Percentiles rank a stretch among this genome's conserved stretches.
These are phyloP conservation scores for Thelaira solivaga DNA, from an alignment of 2,888 invertebrate genomes.

Conservation along the genomic window DNA sequence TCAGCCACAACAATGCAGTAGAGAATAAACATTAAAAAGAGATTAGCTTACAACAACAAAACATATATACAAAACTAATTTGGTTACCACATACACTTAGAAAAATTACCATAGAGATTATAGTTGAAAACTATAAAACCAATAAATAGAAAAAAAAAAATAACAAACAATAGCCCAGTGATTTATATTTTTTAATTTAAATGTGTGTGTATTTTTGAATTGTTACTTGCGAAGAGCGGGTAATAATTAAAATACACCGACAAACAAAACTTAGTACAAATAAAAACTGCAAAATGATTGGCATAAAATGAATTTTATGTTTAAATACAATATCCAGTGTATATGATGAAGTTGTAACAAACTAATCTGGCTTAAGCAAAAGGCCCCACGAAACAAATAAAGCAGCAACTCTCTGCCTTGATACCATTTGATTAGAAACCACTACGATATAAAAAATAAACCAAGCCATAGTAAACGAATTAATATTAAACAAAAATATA, in stretches of 20 bases:
- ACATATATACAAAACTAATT: conserved; percentile 40
- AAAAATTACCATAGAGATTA: conserved; percentile 58
- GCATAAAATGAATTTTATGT: conserved; percentile 59
- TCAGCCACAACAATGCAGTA: conserved; percentile 6
- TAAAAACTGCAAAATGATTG: conserved; percentile 57
- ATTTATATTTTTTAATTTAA: conserved; percentile 64
- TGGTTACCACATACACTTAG: conserved; percentile 56
- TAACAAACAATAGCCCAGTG: conserved; percentile 68
- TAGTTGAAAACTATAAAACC: conserved; percentile 51
- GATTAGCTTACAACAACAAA: not conserved
- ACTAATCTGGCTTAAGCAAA: not conserved
- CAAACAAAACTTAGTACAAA: conserved; percentile 55
- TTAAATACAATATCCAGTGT: conserved; percentile 37
- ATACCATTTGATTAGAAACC: conserved; percentile 32
- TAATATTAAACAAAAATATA: conserved; percentile 25
- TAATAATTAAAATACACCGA: conserved; percentile 58
- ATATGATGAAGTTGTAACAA: conserved; percentile 2
- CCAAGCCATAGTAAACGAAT: conserved; percentile 55
- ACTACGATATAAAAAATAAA: conserved; percentile 11
- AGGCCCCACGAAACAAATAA: not conserved
- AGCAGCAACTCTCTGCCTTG: not conserved
- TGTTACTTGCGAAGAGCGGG: conserved; percentile 12
- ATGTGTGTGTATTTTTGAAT: conserved; percentile 62
- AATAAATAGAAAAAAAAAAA: conserved; percentile 65
- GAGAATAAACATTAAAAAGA: not conserved